Conservation (phyloP, 2,113 vertebrate species). For the Melanotaenia duboulayi region DNA sequence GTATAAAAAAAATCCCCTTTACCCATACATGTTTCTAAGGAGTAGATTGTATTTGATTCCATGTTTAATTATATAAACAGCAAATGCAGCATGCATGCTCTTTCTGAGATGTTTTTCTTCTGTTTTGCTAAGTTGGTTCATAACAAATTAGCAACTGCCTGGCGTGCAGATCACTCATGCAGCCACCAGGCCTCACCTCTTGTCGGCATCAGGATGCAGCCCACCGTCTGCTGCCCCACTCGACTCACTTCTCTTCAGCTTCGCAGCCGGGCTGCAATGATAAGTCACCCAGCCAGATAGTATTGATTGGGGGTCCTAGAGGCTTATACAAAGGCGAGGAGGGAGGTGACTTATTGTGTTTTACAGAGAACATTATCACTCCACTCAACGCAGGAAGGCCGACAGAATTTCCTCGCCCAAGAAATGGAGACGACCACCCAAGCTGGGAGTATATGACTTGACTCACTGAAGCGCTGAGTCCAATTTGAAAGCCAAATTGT, state of each 20-base stretch:
- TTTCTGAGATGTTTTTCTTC: not conserved
- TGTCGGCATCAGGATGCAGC: conserved; percentile 74
- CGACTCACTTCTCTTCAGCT: conserved; percentile 57
- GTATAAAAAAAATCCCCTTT: too few species aligned
- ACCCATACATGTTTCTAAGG: not conserved
- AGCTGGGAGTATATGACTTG: conserved; percentile 76
- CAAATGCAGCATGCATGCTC: not conserved
- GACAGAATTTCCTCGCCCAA: conserved; percentile 73
- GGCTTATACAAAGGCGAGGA: conserved; percentile 82
- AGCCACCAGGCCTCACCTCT: conserved; percentile 53
- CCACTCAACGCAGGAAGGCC: conserved; percentile 76
- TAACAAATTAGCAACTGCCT: conserved; percentile 55
- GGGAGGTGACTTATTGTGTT: conserved; percentile 85
- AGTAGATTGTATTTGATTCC: not conserved
- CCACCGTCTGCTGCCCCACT: conserved; percentile 50
- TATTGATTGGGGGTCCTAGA: conserved; percentile 83
- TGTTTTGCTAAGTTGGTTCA: conserved; percentile 31
- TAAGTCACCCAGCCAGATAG: conserved; percentile 81
- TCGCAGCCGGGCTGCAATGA: conserved; percentile 66
- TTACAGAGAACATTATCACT: conserved; percentile 86
- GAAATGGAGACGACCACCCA: conserved; percentile 77
- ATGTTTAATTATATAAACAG: not conserved
- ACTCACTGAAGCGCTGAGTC: conserved; percentile 79
- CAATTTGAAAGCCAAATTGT: conserved; percentile 83
- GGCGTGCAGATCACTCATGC: conserved; percentile 28